phyloP scores from a whole-genome alignment of 2,113 vertebrate genomes.

The Rhodinocichla rosea region DNA sequence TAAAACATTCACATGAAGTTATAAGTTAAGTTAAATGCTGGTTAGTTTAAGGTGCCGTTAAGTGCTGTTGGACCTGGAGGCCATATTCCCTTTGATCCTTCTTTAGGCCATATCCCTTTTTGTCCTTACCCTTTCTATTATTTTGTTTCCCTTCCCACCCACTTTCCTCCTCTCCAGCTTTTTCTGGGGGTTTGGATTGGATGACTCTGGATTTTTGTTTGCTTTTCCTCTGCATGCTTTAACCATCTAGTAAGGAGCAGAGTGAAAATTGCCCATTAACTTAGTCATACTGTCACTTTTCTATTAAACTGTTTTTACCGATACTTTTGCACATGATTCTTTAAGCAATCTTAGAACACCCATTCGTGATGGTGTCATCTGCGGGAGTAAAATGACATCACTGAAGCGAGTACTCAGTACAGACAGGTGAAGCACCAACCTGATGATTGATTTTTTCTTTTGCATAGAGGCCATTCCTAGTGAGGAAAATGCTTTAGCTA shows the following conservation, averaged over 20 bases:
- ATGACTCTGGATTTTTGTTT: background rate
- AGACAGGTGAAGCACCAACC: background rate
- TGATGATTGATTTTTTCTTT: background rate
- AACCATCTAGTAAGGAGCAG: background rate
- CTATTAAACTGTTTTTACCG: background rate
- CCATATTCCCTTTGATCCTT: background rate
- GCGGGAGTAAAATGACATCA: background rate
- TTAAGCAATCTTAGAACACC: background rate
- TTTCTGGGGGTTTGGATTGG: too few relatives aligned
- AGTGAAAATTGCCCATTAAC: too few relatives aligned
- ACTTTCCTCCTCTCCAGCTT: background rate
- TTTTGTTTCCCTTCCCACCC: background rate
- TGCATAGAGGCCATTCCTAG: fast-evolving
- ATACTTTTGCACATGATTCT: background rate
- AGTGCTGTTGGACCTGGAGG: background rate
- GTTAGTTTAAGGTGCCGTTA: background rate
- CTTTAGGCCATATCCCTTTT: background rate
- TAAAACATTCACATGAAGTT: background rate
- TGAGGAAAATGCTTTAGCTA: background rate
- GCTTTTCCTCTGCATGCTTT: background rate
- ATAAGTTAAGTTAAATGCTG: background rate
- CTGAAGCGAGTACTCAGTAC: background rate
- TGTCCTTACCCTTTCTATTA: background rate
- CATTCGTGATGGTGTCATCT: fast-evolving
- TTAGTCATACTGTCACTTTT: background rate